These are phyloP conservation scores for Cryptotis parvus DNA, from an alignment of 2,113 vertebrate species.

Conservation along the genomic window DNA sequence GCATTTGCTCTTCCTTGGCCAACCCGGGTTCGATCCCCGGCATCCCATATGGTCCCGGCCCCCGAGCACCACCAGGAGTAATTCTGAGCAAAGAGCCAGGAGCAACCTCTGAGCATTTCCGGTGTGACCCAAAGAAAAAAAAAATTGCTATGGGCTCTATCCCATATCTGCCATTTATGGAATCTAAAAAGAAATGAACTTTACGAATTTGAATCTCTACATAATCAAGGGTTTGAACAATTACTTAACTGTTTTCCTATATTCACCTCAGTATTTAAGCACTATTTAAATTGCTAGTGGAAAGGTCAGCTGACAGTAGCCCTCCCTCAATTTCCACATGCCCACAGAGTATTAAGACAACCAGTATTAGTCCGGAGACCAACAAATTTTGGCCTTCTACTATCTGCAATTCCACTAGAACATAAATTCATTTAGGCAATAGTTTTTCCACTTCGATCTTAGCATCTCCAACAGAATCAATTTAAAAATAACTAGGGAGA, in stretches of 20 bases:
- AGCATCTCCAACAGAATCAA: not conserved
- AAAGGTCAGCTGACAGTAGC: not conserved
- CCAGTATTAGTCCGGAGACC: not conserved
- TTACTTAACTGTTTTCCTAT: not conserved
- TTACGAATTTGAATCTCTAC: not conserved
- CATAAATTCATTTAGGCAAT: not conserved
- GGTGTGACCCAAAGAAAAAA: no score
- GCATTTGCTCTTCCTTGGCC: no score
- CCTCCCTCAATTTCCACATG: not conserved
- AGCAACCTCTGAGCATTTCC: no score
- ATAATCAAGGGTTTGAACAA: not conserved
- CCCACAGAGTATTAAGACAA: not conserved
- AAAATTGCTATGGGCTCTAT: not conserved
- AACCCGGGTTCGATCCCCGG: no score
- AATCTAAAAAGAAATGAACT: conserved; percentile 6
- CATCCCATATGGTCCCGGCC: no score
- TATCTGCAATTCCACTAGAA: not conserved
- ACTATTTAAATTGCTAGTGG: not conserved
- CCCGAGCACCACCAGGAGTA: no score
- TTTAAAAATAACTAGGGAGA: not conserved
- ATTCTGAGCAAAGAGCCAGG: no score
- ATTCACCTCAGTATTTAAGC: not conserved
- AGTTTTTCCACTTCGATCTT: not conserved
- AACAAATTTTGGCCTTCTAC: not conserved
- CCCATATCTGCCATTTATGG: not conserved